Percentiles rank a stretch among this genome's conserved stretches.
These are phyloP conservation scores for Sinocyclocheilus rhinocerous DNA, from an alignment of 2,113 vertebrate genomes.

Conservation along the genomic window DNA sequence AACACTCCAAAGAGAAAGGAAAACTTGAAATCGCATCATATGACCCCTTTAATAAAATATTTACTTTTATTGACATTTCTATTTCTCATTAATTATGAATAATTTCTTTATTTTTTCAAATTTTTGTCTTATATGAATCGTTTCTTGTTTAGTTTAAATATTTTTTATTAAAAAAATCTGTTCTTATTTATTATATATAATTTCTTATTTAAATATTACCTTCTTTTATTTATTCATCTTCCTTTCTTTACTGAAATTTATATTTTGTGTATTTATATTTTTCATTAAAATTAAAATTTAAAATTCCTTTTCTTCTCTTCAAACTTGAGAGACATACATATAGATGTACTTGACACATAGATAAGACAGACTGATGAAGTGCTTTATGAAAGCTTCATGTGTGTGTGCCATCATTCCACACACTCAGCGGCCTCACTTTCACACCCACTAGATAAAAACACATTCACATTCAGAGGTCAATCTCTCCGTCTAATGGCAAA, in stretches of 20 bases:
- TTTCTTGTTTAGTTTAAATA: too few species aligned
- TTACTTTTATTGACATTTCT: background rate
- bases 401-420: too few species aligned
- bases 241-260: background rate
- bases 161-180: too few species aligned
- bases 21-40: too few species aligned
- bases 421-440: background rate
- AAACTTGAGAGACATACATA: too few species aligned
- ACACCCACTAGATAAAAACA: constrained; percentile 29
- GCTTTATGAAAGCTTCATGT: too few species aligned
- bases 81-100: background rate
- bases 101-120: too few species aligned
- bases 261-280: too few species aligned
- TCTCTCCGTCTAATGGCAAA: constrained; percentile 21
- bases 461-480: constrained; percentile 39
- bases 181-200: background rate
- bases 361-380: background rate
- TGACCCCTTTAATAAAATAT: background rate
- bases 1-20: too few species aligned
- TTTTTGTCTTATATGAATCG: too few species aligned
- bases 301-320: too few species aligned
- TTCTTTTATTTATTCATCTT: background rate
- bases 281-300: background rate
- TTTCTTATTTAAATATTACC: background rate
- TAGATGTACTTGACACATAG: too few species aligned